A percentile compares a stretch with the other conserved stretches of the same genome.
These are phyloP conservation scores for Drosophila parvula DNA, from an alignment of 1,140 invertebrate species.

Conservation along the genomic window DNA sequence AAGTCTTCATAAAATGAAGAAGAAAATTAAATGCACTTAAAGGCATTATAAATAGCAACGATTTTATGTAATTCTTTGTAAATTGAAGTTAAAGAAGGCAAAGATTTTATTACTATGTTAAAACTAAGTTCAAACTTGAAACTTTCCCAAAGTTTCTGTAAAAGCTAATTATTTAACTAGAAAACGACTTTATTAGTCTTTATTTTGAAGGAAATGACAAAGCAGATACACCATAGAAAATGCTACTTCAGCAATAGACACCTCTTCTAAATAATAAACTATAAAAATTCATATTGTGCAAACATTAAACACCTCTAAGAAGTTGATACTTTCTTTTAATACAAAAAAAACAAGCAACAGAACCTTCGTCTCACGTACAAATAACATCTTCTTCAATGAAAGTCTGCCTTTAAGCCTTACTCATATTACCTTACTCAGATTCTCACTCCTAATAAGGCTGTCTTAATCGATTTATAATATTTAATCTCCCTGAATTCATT, in stretches of 20 bases:
- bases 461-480: not conserved
- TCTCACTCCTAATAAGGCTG: not conserved
- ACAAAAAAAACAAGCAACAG: not conserved
- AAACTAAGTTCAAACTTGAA: too few relatives aligned
- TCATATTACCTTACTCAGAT: not conserved
- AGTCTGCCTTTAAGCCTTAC: not conserved
- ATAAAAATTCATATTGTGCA: not conserved
- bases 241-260: not conserved
- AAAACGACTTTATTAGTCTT: not conserved
- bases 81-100: too few relatives aligned
- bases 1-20: too few relatives aligned
- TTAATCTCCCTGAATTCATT: not conserved
- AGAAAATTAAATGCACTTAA: too few relatives aligned
- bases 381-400: not conserved
- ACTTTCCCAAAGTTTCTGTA: too few relatives aligned
- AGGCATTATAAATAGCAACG: too few relatives aligned
- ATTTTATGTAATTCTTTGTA: too few relatives aligned
- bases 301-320: not conserved
- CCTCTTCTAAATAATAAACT: too few relatives aligned
- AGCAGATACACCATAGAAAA: not conserved
- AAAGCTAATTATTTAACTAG: not conserved
- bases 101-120: too few relatives aligned
- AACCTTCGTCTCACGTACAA: not conserved
- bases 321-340: not conserved
- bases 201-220: not conserved